A percentile compares a stretch with the other conserved stretches of the same genome.
Evolutionary conservation across 1,140 invertebrate species (phyloP).

Genomic region (Tyrophagus putrescentiae): DNA sequence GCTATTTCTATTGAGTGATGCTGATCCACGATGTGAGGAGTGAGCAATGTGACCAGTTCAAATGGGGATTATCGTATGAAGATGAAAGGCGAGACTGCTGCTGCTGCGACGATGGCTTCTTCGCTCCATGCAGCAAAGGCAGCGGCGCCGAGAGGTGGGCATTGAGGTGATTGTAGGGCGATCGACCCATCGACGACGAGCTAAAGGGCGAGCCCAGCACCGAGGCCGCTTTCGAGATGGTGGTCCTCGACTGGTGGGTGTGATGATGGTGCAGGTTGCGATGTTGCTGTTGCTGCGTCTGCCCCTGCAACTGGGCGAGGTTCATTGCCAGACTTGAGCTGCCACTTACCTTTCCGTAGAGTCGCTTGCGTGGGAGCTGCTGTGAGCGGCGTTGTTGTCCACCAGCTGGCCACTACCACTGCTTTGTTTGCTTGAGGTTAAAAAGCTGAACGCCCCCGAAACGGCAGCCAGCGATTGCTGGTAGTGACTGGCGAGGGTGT

Average conservation of each 20-base stretch:
- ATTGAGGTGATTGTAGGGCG: slow-evolving; percentile 11
- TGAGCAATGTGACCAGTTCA: not conserved
- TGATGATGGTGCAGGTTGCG: too few relatives aligned
- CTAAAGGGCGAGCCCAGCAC: not conserved
- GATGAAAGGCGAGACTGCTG: not conserved
- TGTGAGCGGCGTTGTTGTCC: slow-evolving; percentile 8
- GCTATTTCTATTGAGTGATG: too few relatives aligned
- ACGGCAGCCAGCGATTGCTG: not conserved
- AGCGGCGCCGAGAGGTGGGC: not conserved
- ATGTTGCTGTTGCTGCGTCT: too few relatives aligned
- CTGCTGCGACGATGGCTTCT: not conserved
- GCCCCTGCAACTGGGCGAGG: too few relatives aligned
- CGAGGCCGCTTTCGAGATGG: not conserved
- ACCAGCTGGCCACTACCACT: slow-evolving; percentile 1
- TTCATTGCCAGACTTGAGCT: too few relatives aligned
- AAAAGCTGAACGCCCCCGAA: not conserved
- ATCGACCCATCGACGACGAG: not conserved
- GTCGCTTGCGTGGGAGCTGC: not conserved
- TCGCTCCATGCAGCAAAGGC: too few relatives aligned
- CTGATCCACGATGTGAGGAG: not conserved
- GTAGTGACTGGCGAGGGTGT: not conserved
- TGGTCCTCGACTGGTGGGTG: not conserved
- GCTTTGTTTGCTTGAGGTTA: not conserved
- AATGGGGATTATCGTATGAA: not conserved
- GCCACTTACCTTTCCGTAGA: not conserved